These are phyloP conservation scores for Hylia prasina DNA, from an alignment of 2,113 vertebrate genomes.

Conservation along the genomic window DNA sequence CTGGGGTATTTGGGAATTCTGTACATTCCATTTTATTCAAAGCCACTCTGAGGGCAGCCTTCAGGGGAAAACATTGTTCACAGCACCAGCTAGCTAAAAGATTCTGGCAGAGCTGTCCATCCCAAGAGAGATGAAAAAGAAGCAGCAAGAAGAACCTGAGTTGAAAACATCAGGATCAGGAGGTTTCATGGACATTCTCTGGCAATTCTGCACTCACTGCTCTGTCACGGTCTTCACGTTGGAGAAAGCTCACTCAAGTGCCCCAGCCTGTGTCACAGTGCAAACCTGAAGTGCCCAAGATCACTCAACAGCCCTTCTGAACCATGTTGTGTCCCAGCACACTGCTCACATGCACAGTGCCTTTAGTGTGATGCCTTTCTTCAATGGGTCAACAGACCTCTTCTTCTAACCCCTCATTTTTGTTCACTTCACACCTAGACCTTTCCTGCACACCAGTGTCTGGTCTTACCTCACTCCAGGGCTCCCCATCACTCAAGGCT, in stretches of 20 bases:
- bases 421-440: not conserved
- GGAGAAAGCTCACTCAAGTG: not conserved
- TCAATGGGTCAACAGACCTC: not conserved
- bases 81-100: not conserved
- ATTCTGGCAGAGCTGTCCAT: not conserved
- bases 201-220: not conserved
- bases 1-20: not conserved
- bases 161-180: not conserved
- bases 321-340: not conserved
- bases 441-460: not conserved
- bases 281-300: not conserved
- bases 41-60: not conserved
- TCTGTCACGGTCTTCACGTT: not conserved
- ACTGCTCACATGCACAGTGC: accelerated
- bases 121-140: not conserved
- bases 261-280: not conserved
- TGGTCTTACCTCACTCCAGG: conserved; percentile 65
- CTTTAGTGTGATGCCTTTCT: not conserved
- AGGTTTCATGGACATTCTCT: not conserved
- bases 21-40: not conserved
- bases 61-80: not conserved
- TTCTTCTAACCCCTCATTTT: not conserved
- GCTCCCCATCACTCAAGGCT: conserved; percentile 75
- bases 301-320: not conserved
- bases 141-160: not conserved